A percentile compares a stretch with the other conserved stretches of the same genome.
These are phyloP conservation scores for Lepidurus arcticus DNA, from an alignment of 1,140 invertebrate species.

Conservation along the genomic window DNA sequence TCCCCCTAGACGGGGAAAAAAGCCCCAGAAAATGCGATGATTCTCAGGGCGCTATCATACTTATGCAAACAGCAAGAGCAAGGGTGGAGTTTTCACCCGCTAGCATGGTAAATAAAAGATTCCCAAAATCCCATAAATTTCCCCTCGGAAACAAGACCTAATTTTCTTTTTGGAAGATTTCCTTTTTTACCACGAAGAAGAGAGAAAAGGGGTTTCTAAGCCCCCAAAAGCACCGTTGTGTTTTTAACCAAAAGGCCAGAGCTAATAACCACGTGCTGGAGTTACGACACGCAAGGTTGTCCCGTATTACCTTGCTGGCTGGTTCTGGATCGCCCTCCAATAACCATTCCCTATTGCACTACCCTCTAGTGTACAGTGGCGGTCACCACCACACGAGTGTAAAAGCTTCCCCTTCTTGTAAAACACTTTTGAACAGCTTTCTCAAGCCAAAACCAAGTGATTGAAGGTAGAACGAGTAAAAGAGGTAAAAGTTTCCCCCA, in stretches of 20 bases:
- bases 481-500: background rate
- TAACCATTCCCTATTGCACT: background rate
- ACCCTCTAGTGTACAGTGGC: too few relatives aligned
- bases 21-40: background rate
- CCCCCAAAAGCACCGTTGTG: background rate
- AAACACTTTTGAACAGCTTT: too few relatives aligned
- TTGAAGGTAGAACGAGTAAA: too few relatives aligned
- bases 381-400: too few relatives aligned
- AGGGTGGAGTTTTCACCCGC: background rate
- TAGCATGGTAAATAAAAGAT: background rate
- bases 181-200: background rate
- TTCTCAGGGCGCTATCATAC: background rate
- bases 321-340: background rate
- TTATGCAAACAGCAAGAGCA: background rate
- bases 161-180: background rate
- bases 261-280: conserved; percentile 12
- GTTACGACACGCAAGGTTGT: background rate
- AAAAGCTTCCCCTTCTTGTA: too few relatives aligned
- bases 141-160: background rate
- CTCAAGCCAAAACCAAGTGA: too few relatives aligned
- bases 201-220: background rate
- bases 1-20: background rate
- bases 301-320: background rate
- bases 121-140: background rate
- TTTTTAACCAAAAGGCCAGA: background rate